phyloP scores from a whole-genome alignment of 2,888 invertebrate species.

The Drosophila mercatorum region DNA sequence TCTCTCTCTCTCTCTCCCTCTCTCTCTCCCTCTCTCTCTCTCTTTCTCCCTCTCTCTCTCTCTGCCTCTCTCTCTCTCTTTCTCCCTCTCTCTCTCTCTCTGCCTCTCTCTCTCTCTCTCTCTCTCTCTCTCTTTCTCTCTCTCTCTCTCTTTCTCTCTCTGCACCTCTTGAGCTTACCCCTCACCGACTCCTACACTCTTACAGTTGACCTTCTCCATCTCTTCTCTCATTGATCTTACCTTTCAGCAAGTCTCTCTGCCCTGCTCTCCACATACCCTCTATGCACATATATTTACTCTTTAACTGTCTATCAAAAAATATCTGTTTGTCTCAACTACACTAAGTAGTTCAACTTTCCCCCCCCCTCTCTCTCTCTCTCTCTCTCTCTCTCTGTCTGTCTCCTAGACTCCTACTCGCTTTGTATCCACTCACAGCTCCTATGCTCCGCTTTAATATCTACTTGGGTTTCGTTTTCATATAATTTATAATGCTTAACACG shows the following conservation, averaged over 20 bases:
- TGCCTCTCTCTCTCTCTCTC: too few relatives aligned
- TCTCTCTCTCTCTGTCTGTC: neutral
- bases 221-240: too few relatives aligned
- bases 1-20: too few relatives aligned
- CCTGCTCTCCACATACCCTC: neutral
- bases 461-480: conserved; percentile 28
- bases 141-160: too few relatives aligned
- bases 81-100: too few relatives aligned
- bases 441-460: neutral
- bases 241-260: neutral
- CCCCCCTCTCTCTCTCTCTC: neutral
- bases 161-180: too few relatives aligned
- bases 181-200: too few relatives aligned
- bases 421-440: neutral
- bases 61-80: too few relatives aligned
- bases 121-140: too few relatives aligned
- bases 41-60: too few relatives aligned
- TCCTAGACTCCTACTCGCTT: neutral
- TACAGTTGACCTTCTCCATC: too few relatives aligned
- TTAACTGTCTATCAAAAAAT: neutral
- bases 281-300: neutral
- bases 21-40: too few relatives aligned
- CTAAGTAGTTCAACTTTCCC: neutral
- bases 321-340: neutral
- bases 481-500: conserved; percentile 64